Base-by-base conservation (phyloP, 2,113 vertebrate genomes). In the Pseudorasbora parva region DNA sequence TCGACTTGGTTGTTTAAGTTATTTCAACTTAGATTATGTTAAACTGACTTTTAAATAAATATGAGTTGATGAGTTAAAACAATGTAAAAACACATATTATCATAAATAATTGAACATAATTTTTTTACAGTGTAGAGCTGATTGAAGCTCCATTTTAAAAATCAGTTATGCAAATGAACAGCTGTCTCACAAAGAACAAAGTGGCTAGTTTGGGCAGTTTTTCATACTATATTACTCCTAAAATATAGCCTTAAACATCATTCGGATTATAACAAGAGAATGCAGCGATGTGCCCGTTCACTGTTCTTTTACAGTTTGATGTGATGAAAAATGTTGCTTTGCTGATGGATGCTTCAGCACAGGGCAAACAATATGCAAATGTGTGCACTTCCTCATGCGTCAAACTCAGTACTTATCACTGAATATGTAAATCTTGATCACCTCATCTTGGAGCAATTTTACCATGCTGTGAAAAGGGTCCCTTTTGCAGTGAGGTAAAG, bases 361-460 rank as follows among this genome's bases (percentile, higher is more conserved):
- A 82, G 87, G 69, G 86, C 88, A 78, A 80, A 91, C 89, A 59
- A 78, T 47, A 93, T 93, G 92, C 92, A 93, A 93, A 93, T 91
- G 3, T 41, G 51, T 64, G 54, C 71, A 47, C 84, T 88, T 92
- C 87, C 88, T 89, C 81, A 86, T 84, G 33, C 72, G 73, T 82
- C 84, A 77, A 81, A 75, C 54, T 87, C 72, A 86, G 82, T 73
- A 76, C 83, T 89, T 88, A 90, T 88, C 82, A 66, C 25, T 49
- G 84, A 84, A 71, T 81, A 93, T 93, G 92, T 88, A 94, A 93
- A 94, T 90, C 78, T 84, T 84, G 86, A 79, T 88, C 86, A 86
- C 79, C 74, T 77, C 37, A 33, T 27, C 41, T 78, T 11, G 14
- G 8, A 78, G n/a, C 6, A 43, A 25, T 43, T n/a, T 78, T 62